Evolutionary conservation across 2,888 invertebrate genomes (phyloP), one percentile per base, ranked within the genome.

Genomic region (Carabus problematicus): DNA sequence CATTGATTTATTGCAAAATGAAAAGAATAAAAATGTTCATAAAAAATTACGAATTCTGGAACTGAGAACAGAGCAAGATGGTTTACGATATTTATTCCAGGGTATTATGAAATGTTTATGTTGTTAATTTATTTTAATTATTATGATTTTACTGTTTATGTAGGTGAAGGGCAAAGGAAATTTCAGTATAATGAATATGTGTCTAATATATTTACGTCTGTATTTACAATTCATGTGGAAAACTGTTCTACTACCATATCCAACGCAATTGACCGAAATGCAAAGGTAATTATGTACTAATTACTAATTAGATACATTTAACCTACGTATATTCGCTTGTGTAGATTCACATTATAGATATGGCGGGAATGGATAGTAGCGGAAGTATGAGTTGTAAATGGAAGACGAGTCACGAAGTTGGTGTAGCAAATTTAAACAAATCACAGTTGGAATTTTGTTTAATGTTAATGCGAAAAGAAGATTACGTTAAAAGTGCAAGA

Each of bases 301-400:
- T 9, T 47, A 9, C n/a, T n/a, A 7, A 4, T 9, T 11, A 47
- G n/a, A 47, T 43, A 47, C 8, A 47, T 7, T 43, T 43, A 0
- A 12, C 43, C 11, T 42, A 42, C 42, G 11, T 14, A 11, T 45
- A 45, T 12, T 45, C 14, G 42, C 7, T 45, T 11, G 52, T 73
- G n/a, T 70, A 83, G 83, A 72, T 84, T 55, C 83, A 83, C 72
- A 71, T 84, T 19, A 78, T 84, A 14, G 84, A 84, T 74, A 76
- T 83, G 75, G 83, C 82, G 41, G 84, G 84, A 11, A 77, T 75
- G 8, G 82, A 82, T 70, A 79, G 76, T 39, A 71, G 75, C 1
- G 80, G 81, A 29, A 80, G 79, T 64, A 41, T 72, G 1, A 74
- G 75, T 40, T 77, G 77, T 42, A 61, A 73, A 9, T 75, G 75